phyloP scores from a whole-genome alignment of 2,797 vertebrate genomes.

The Poliocrania exsul region DNA sequence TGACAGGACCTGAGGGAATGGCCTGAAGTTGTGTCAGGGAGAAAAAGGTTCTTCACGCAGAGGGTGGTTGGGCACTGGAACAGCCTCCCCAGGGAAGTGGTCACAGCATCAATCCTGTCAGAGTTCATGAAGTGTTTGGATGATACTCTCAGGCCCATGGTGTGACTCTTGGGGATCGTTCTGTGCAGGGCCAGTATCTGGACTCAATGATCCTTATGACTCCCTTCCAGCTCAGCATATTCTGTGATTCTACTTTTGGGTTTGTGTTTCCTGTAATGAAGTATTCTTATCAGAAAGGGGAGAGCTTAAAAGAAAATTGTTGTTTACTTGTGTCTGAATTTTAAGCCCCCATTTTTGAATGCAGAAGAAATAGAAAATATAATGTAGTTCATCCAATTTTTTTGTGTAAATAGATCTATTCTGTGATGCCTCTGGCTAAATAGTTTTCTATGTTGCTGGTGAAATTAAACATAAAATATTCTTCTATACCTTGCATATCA shows the following conservation, averaged over 20 bases:
- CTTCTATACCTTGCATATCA: conserved; percentile 51
- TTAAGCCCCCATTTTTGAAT: not conserved
- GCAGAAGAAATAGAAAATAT: not conserved
- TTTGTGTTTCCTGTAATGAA: not conserved
- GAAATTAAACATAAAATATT: conserved; percentile 41
- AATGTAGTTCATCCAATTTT: not conserved
- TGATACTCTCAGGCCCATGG: not conserved
- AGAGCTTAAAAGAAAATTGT: not conserved
- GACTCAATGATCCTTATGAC: not conserved
- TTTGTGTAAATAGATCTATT: not conserved
- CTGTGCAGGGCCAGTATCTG: not conserved
- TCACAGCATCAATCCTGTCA: not conserved
- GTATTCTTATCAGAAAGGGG: not conserved
- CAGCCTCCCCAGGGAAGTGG: not conserved
- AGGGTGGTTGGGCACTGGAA: not conserved
- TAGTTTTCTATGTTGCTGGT: conserved; percentile 4
- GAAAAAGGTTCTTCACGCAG: not conserved
- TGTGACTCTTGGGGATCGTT: not conserved
- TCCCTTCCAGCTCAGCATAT: not conserved
- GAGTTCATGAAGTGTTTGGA: not conserved
- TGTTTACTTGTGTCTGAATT: not conserved
- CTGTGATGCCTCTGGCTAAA: not conserved
- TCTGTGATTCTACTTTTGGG: not conserved
- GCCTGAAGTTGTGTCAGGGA: not conserved
- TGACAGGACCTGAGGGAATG: not conserved